A percentile compares a stretch with the other conserved stretches of the same genome.
Evolutionary conservation across 2,888 invertebrate species (phyloP).

Genomic region (Linnaemya vulpina): DNA sequence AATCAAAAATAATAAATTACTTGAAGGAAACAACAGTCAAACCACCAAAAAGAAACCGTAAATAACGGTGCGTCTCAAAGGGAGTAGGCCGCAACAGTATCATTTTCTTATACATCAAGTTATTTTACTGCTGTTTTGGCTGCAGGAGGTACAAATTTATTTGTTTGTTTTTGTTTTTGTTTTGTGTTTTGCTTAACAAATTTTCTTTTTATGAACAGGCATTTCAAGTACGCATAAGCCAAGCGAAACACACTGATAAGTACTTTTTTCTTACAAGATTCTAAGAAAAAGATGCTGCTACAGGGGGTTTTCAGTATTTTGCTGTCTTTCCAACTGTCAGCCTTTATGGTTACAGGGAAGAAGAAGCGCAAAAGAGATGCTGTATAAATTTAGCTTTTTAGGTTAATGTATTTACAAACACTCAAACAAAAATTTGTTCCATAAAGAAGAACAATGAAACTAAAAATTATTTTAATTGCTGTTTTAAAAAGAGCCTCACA

Average conservation of each 20-base stretch:
- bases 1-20: constrained; percentile 65
- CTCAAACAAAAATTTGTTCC: neutral
- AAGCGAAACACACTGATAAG: constrained; percentile 23
- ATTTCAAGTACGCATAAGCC: constrained; percentile 26
- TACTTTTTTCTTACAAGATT: neutral
- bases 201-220: constrained; percentile 7
- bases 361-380: constrained; percentile 11
- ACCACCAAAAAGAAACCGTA: constrained; percentile 25
- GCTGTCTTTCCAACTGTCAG: constrained; percentile 24
- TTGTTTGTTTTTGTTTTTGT: neutral
- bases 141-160: constrained; percentile 37
- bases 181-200: constrained; percentile 4
- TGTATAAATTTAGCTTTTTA: constrained; percentile 42
- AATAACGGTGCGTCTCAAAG: constrained; percentile 31
- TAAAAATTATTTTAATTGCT: constrained; percentile 68
- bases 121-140: constrained; percentile 36
- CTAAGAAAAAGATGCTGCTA: constrained; percentile 26
- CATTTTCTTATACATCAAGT: constrained; percentile 17
- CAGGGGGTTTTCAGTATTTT: constrained; percentile 29
- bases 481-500: constrained; percentile 50
- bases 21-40: neutral
- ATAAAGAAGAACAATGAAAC: constrained; percentile 17
- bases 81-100: constrained; percentile 34
- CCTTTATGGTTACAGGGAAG: neutral
- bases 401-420: constrained; percentile 22